Evolutionary conservation across 2,888 invertebrate species (phyloP), one percentile per base, ranked within the genome.

Genomic region (Drosophila peninsularis): DNA sequence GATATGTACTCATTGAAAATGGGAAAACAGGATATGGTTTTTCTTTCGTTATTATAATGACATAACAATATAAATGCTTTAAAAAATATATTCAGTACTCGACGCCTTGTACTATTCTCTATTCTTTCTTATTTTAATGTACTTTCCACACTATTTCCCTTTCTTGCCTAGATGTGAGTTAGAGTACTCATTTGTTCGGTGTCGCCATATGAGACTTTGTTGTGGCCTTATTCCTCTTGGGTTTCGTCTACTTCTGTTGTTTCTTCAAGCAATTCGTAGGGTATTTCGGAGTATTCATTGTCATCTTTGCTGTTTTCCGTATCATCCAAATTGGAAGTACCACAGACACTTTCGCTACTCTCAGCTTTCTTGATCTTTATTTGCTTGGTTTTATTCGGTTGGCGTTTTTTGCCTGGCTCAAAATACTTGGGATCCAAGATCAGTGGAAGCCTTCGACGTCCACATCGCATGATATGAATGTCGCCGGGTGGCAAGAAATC

Each of bases 361-460:
- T 9, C 42, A 14, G 50, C 32, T 52, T 39, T n/a, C 2, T 10
- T 24, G 0, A 4, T 36, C 14, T 32, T 19, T 11, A 2, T 3
- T 5, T 19, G 19, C 9, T 7, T 10, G 9, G 47, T 5, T 3
- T 37, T 10, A 32, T 32, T 13, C 9, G 42, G 5, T 9, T 62
- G 41, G 0, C 62, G 67, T 0, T 36, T 70, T n/a, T 32, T 67
- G 6, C 77, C 65, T 1, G 91, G 78, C 47, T 69, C 77, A 58
- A 90, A 91, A 27, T 73, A 90, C 6, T 71, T 66, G 0, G 90
- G 84, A 60, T 89, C 80, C 60, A 87, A 70, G 14, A 91, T 80
- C 5, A 90, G 70, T 1, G 91, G 85, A 36, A 90, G 71, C 3
- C n/a, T 67, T 2, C 64, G 79, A 0, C 14, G 47, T 0, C 91